Evolutionary conservation across 1,140 invertebrate genomes (phyloP).

Genomic region (Cydia amplana): DNA sequence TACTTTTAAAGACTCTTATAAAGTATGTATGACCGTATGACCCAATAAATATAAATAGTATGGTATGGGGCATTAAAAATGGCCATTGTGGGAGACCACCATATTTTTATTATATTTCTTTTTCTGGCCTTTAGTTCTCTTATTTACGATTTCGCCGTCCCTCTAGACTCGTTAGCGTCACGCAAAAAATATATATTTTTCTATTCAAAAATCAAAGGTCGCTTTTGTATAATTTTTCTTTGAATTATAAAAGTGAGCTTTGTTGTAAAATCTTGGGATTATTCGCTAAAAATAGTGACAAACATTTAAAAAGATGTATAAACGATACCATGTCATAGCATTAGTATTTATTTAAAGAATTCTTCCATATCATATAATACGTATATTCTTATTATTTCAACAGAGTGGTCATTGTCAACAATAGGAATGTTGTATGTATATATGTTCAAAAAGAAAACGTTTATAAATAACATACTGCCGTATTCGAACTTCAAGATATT

Average conservation of each 20-base stretch:
- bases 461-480: too few species aligned
- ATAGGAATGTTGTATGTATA: too few species aligned
- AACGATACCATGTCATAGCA: not conserved
- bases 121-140: not conserved
- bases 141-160: not conserved
- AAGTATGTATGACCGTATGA: too few species aligned
- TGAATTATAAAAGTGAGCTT: not conserved
- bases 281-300: too few species aligned
- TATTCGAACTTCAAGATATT: too few species aligned
- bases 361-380: constrained; percentile 31
- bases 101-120: not conserved
- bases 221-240: not conserved
- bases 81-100: not conserved
- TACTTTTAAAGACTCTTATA: too few species aligned
- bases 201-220: not conserved
- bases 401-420: not conserved
- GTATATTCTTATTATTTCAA: not conserved
- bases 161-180: constrained; percentile 1
- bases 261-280: too few species aligned
- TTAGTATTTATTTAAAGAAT: constrained; percentile 23
- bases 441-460: too few species aligned
- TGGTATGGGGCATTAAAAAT: too few species aligned
- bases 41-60: too few species aligned
- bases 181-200: not conserved
- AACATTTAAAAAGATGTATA: not conserved